These are phyloP conservation scores for Gopherus evgoodei DNA, from an alignment of 2,113 vertebrate species.

Conservation along the genomic window DNA sequence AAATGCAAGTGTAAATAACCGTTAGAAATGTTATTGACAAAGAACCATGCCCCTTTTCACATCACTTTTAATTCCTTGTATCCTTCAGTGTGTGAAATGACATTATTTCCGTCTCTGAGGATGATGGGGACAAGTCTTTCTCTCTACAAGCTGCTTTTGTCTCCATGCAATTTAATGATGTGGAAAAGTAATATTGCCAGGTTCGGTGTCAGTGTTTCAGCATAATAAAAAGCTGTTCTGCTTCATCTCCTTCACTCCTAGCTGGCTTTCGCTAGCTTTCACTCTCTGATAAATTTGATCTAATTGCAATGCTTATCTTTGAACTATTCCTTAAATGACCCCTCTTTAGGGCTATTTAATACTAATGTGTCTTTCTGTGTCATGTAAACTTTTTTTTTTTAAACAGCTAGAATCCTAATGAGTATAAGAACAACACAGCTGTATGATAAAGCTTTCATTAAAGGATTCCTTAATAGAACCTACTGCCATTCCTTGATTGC, in stretches of 20 bases:
- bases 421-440: constrained; percentile 17
- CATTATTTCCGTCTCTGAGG: background rate
- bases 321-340: constrained; percentile 65
- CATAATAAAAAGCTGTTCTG: constrained; percentile 11
- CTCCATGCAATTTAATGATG: constrained; percentile 28
- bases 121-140: background rate
- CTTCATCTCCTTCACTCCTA: constrained; percentile 23
- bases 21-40: background rate
- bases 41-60: rapidly evolving
- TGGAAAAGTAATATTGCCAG: constrained; percentile 28
- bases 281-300: constrained; percentile 41
- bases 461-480: constrained; percentile 74
- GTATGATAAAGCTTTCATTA: constrained; percentile 78
- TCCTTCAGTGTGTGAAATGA: background rate
- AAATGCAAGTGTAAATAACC: background rate
- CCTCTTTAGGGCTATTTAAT: constrained; percentile 73
- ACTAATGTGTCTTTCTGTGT: constrained; percentile 65
- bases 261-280: constrained; percentile 20
- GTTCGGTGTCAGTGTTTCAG: constrained; percentile 18
- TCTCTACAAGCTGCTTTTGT: constrained; percentile 35
- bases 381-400: constrained; percentile 47
- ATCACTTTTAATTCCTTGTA: background rate
- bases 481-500: constrained; percentile 78
- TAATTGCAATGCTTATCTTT: constrained; percentile 73
- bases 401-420: constrained; percentile 39